Conservation (phyloP, 2,113 vertebrate species). For the Nansenia antarctica region DNA sequence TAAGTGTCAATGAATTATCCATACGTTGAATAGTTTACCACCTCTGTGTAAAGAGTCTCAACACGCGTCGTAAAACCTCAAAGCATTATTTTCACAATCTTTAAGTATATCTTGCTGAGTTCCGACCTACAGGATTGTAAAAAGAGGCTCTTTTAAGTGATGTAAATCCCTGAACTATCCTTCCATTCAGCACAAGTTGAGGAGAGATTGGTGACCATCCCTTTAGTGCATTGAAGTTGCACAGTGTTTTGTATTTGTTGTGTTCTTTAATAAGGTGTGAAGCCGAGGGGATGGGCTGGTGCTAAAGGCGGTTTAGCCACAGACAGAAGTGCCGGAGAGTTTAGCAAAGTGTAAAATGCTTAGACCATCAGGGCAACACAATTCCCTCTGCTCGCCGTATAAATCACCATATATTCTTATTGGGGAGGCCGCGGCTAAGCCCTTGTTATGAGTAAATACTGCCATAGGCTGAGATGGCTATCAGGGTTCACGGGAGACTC, state of each 20-base stretch:
- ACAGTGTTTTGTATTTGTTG: constrained; percentile 42
- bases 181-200: background rate
- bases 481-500: constrained; percentile 67
- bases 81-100: too few species aligned
- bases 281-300: constrained; percentile 33
- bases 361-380: constrained; percentile 71
- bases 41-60: too few species aligned
- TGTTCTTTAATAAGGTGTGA: constrained; percentile 22
- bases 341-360: constrained; percentile 77
- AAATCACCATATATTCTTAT: constrained; percentile 80
- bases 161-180: background rate
- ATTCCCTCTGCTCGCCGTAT: constrained; percentile 74
- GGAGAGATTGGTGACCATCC: constrained; percentile 1
- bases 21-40: too few species aligned
- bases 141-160: background rate
- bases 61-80: too few species aligned
- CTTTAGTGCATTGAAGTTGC: background rate
- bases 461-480: constrained; percentile 66
- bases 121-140: background rate
- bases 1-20: too few species aligned
- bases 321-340: constrained; percentile 65
- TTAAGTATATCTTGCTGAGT: background rate
- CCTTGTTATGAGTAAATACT: constrained; percentile 81
- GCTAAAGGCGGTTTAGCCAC: constrained; percentile 48
- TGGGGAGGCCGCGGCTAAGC: constrained; percentile 65